Base-by-base conservation (phyloP, 2,113 vertebrate genomes). In the Alethe castanea region DNA sequence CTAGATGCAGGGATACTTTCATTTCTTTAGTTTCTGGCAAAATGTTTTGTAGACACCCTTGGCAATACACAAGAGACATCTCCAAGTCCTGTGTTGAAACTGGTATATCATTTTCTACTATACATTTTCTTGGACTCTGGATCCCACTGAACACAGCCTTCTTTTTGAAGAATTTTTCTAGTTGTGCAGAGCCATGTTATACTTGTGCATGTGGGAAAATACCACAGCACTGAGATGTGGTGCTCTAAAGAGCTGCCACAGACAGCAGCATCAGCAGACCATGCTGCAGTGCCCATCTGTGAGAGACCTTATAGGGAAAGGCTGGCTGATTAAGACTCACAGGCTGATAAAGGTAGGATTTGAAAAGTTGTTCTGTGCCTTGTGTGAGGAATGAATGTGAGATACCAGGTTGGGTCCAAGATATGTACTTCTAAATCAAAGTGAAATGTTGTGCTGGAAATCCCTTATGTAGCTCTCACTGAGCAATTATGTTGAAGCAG, bases 1-100 rank as follows among this genome's bases (percentile, higher is more conserved):
- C 93, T 52, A 90, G 74, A 83, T 74, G 53, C n/a, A 26, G 31
- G 36, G 83, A 67, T 59, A 10, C 9, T 64, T 80, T 56, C 0
- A 60, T 69, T 71, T 59, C 13, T 45, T 86, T 48, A 19, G 1
- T 62, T 96, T 95, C 81, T 91, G 74, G 74, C 11, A 92, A 96
- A 95, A 61, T 93, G 35, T 85, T 95, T 89, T 71, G 28, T 94
- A 86, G 12, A 59, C 1, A 4, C 6, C 8, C 40, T 56, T 61
- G 64, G 25, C 8, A 40, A 23, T 31, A 33, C 19, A 42, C 4
- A 59, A n/a, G 38, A 59, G 28, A 26, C 9, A 16, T 70, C 11
- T 64, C 52, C 20, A 69, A 45, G 4, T 33, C 14, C 2, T 2
- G 12, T 28, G 35, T 50, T 76, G 28, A 60, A 81, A 52, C 6